Evolutionary conservation across 2,888 invertebrate species (phyloP).

Genomic region (Coleophora deauratella): DNA sequence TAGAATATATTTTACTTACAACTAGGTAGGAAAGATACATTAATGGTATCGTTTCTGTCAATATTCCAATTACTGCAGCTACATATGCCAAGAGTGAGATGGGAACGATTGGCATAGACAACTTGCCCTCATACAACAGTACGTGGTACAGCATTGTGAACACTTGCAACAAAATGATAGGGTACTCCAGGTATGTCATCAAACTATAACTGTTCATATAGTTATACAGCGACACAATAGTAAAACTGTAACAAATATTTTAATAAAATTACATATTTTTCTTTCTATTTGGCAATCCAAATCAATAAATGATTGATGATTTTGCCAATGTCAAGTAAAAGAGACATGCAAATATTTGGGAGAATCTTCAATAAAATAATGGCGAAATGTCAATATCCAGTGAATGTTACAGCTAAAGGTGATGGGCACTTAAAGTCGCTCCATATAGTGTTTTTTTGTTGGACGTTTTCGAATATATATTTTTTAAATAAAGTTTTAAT

Average conservation of each 20-base stretch:
- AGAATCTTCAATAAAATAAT: no score
- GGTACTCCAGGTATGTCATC: conserved; percentile 88
- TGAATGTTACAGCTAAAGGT: no score
- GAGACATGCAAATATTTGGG: no score
- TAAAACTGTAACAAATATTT: conserved; percentile 76
- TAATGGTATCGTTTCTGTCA: conserved; percentile 50
- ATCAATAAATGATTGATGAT: no score
- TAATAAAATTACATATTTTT: no score
- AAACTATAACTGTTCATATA: conserved; percentile 81
- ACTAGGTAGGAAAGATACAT: conserved; percentile 74
- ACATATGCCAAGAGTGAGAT: conserved; percentile 41
- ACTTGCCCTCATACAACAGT: conserved; percentile 76
- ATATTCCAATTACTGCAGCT: conserved; percentile 32
- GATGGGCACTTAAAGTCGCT: no score
- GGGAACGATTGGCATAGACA: conserved; percentile 53
- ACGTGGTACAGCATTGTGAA: conserved; percentile 81
- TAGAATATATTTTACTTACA: conserved; percentile 63
- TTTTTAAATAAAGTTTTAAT: no score
- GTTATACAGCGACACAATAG: conserved; percentile 87
- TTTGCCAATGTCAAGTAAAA: no score
- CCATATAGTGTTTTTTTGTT: no score
- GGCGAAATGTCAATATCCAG: no score
- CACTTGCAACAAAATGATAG: conserved; percentile 84
- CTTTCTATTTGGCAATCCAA: no score
- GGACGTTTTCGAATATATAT: no score